Conservation (phyloP, 2,797 vertebrate species). For the Bothrops alternatus region DNA sequence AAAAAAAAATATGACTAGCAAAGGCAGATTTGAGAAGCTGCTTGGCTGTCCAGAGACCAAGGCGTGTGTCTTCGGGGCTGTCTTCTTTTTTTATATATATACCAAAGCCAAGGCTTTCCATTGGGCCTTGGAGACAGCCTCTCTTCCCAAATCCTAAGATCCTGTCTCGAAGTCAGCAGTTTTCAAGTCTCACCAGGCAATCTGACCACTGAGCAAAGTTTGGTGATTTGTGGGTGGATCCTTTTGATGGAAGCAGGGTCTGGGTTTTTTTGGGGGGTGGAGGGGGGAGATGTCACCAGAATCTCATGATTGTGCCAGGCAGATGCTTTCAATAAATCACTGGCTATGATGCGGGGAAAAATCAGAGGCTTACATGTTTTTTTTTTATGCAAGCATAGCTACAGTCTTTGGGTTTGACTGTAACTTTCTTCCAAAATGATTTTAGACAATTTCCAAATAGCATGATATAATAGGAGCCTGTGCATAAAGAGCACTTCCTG, state of each 20-base stretch:
- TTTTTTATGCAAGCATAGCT: neutral
- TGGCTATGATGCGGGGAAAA: neutral
- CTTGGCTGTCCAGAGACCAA: too few relatives aligned
- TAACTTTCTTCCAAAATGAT: neutral
- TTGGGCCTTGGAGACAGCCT: neutral
- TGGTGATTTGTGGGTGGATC: neutral
- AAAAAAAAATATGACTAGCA: neutral
- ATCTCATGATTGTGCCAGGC: neutral
- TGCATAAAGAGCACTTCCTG: neutral
- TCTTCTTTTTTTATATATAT: neutral
- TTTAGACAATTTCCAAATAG: neutral
- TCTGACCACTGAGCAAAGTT: rapidly evolving
- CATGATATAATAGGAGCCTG: too few relatives aligned
- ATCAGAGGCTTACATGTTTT: neutral
- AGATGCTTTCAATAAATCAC: neutral
- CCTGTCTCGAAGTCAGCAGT: neutral
- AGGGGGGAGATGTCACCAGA: neutral
- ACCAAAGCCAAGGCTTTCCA: neutral
- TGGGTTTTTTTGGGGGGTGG: neutral
- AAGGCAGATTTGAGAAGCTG: neutral
- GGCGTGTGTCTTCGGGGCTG: rapidly evolving
- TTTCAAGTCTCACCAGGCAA: neutral
- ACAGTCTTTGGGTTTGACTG: neutral
- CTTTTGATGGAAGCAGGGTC: neutral
- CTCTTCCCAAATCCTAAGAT: too few relatives aligned